Conservation (phyloP, 2,113 vertebrate genomes). For the Xenus cinereus region DNA sequence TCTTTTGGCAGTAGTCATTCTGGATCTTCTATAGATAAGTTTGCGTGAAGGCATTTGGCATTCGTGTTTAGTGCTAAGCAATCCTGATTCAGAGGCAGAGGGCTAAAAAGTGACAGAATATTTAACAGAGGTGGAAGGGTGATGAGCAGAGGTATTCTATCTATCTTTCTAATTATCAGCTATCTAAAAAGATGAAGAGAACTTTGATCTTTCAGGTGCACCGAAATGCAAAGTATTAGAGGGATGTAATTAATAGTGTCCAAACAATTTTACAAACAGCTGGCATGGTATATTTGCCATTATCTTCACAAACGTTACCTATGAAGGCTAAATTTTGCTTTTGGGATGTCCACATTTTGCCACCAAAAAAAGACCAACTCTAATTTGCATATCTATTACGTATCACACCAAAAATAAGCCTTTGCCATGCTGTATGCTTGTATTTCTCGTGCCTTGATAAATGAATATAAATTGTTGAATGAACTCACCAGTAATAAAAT, state of each 20-base stretch:
- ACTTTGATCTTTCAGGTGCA: slow-evolving; percentile 17
- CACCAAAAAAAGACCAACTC: background rate
- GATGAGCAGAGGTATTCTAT: background rate
- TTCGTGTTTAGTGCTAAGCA: background rate
- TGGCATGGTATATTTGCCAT: background rate
- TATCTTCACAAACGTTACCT: background rate
- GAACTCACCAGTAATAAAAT: background rate
- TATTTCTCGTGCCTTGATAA: background rate
- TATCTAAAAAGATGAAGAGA: background rate
- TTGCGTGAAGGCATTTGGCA: background rate
- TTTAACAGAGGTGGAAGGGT: background rate
- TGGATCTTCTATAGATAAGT: background rate
- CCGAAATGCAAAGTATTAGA: background rate
- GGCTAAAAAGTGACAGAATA: background rate
- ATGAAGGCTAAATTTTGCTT: background rate
- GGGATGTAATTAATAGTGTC: background rate
- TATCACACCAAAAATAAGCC: background rate
- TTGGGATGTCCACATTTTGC: background rate
- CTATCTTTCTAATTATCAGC: slow-evolving; percentile 1
- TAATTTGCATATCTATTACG: background rate
- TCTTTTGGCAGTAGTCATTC: background rate
- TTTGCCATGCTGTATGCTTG: background rate
- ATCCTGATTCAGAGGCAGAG: background rate
- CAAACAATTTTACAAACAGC: background rate
- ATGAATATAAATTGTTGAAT: background rate